Evolutionary conservation across 2,113 vertebrate species (phyloP), one percentile per base, ranked within the genome.

Genomic region (Sitta europaea): DNA sequence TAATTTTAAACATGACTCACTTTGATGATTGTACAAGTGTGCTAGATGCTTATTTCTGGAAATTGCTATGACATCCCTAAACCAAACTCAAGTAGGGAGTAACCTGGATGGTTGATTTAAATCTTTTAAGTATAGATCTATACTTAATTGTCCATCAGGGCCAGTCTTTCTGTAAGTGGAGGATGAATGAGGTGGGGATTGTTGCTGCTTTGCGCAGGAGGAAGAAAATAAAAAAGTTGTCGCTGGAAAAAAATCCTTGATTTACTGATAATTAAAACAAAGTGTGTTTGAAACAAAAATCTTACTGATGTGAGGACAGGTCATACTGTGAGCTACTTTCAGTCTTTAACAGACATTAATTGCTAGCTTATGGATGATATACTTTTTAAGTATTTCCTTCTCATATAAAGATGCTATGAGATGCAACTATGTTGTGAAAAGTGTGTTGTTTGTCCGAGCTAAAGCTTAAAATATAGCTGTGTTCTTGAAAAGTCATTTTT

Each of bases 1-100:
- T 87, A 18, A 86, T 70, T 94, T 94, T 62, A 92, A 78, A 86
- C 57, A 17, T 91, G 55, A 90, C 36, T 94, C 76, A 94, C 72
- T 96, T 86, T 84, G 72, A 45, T 96, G 90, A 80, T 86, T 71
- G 55, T 78, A 92, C 33, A 27, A 51, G 48, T 94, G 57, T 72
- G 16, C 86, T 86, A 61, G 73, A 70, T 94, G 33, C 43, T 84
- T 91, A 47, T 72, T 97, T 89, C 94, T 84, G 15, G 85, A 92
- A 86, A 92, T 93, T 80, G 51, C 57, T 70, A 7, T 88, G 76
- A 81, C 63, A 78, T 86, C 65, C 31, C 51, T 91, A 80, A 91
- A 77, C 68, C 72, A 74, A 86, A 84, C 59, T 68, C 59, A 51
- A 85, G 57, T 38, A 81, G 38, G 65, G 59, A 84, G 76, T 73